Evolutionary conservation across 1,140 invertebrate species (phyloP).

Genomic region (Drosophila nasuta): DNA sequence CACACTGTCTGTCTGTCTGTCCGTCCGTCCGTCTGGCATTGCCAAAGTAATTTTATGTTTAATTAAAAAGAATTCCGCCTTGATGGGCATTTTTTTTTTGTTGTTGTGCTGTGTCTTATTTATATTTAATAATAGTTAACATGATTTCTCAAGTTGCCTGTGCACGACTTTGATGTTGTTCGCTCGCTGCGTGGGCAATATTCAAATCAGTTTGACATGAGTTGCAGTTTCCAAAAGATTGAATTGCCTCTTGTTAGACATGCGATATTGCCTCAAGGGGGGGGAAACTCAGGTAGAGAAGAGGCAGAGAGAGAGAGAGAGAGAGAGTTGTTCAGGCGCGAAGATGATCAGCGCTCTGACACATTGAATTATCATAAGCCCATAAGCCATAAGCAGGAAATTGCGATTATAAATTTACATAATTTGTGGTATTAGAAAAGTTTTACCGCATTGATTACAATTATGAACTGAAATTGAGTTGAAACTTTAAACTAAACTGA

Average conservation of each 20-base stretch:
- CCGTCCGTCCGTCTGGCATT: conserved; percentile 44
- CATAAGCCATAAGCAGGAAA: conserved; percentile 15
- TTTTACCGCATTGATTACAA: not conserved
- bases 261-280: conserved; percentile 17
- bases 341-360: conserved; percentile 30
- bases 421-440: not conserved
- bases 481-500: not conserved
- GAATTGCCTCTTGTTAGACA: conserved; percentile 41
- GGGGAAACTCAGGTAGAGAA: not conserved
- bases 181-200: conserved; percentile 67
- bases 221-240: conserved; percentile 45
- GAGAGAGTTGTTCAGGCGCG: conserved; percentile 34
- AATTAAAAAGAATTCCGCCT: conserved; percentile 81
- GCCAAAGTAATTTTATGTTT: conserved; percentile 80
- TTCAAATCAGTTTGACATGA: conserved; percentile 66
- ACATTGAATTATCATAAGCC: conserved; percentile 41
- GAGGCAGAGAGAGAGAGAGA: not conserved
- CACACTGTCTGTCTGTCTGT: conserved; percentile 9
- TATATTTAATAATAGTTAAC: conserved; percentile 83
- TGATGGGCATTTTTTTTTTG: conserved; percentile 73
- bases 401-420: conserved; percentile 35
- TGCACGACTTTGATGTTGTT: conserved; percentile 77
- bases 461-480: conserved; percentile 2
- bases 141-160: conserved; percentile 55
- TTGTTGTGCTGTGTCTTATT: conserved; percentile 40